Percentiles rank a stretch among this genome's conserved stretches.
phyloP scores from a whole-genome alignment of 2,888 invertebrate species.

The Polydrusus cervinus region DNA sequence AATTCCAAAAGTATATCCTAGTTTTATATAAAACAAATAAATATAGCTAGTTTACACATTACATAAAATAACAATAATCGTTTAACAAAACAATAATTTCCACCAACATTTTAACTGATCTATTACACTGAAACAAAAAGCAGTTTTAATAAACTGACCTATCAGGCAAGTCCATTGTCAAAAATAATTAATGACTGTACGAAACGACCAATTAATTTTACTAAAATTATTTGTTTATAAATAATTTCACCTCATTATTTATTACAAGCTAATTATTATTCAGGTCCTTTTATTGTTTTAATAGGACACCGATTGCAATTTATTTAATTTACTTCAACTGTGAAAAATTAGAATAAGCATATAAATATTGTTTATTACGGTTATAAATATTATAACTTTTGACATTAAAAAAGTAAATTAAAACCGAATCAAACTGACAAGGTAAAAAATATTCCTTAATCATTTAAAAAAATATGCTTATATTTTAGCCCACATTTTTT shows the following conservation, averaged over 20 bases:
- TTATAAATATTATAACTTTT: too few species aligned
- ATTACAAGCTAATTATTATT: conserved; percentile 23
- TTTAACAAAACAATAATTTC: conserved; percentile 4
- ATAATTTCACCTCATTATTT: conserved; percentile 33
- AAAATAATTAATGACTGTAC: conserved; percentile 26
- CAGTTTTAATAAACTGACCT: conserved; percentile 26
- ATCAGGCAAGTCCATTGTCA: conserved; percentile 2
- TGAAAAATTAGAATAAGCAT: neutral
- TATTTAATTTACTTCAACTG: neutral
- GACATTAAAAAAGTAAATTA: too few species aligned
- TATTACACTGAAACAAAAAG: conserved; percentile 22
- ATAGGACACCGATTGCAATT: neutral
- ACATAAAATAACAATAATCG: neutral
- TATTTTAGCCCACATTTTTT: too few species aligned
- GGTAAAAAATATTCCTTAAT: too few species aligned
- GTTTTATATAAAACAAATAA: too few species aligned
- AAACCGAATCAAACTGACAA: too few species aligned
- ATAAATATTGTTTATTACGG: too few species aligned
- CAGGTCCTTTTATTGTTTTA: conserved; percentile 4
- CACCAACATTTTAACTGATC: conserved; percentile 17
- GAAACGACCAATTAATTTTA: conserved; percentile 25
- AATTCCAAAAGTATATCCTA: too few species aligned
- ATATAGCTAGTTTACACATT: too few species aligned
- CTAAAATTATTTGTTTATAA: conserved; percentile 29
- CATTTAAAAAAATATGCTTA: too few species aligned